A percentile compares a stretch with the other conserved stretches of the same genome.
phyloP scores from a whole-genome alignment of 2,113 vertebrate genomes.

The Aix galericulata region DNA sequence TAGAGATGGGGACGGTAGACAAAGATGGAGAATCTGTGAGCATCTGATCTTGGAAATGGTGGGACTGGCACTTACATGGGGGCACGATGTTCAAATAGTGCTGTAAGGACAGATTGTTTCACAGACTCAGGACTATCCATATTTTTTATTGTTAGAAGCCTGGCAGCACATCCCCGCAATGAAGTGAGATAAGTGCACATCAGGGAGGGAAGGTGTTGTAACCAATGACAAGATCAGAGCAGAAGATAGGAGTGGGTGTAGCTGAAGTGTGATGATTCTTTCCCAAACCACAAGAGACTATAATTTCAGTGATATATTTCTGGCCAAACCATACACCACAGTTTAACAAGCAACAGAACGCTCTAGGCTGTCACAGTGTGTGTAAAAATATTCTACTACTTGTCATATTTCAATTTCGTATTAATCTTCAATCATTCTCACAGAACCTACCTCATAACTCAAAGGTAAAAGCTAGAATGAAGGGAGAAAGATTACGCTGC shows the following conservation, averaged over 20 bases:
- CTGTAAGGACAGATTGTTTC: not conserved
- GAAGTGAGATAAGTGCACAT: not conserved
- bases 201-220: constrained; percentile 30
- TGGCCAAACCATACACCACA: constrained; percentile 31
- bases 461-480: constrained; percentile 7
- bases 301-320: constrained; percentile 51
- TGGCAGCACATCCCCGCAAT: not conserved
- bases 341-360: constrained; percentile 39
- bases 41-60: not conserved
- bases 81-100: not conserved
- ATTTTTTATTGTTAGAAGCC: constrained; percentile 8
- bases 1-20: not conserved
- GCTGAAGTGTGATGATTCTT: constrained; percentile 48
- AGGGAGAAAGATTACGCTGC: not conserved
- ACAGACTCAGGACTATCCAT: not conserved
- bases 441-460: constrained; percentile 13
- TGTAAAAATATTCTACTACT: constrained; percentile 49
- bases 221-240: constrained; percentile 40
- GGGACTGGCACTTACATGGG: not conserved
- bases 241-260: constrained; percentile 51
- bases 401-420: constrained; percentile 35
- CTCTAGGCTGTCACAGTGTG: constrained; percentile 18
- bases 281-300: constrained; percentile 37
- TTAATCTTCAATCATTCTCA: constrained; percentile 29
- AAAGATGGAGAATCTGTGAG: not conserved